These are phyloP conservation scores for Rhopalosiphum padi DNA, from an alignment of 1,140 invertebrate genomes.

Conservation along the genomic window DNA sequence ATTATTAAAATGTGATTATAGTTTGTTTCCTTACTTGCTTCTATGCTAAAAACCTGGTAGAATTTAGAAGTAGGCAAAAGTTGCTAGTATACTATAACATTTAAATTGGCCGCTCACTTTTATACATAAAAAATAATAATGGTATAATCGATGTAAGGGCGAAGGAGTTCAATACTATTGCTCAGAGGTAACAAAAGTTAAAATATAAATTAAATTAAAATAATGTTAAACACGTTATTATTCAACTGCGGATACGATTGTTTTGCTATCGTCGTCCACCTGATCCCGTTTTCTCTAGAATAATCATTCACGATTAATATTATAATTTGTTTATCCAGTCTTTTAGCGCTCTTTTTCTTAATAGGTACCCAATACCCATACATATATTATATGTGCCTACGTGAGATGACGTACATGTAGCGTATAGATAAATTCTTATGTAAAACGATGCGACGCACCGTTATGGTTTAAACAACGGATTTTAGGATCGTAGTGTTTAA, in stretches of 20 bases:
- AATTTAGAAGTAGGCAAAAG: not conserved
- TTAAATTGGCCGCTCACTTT: not conserved
- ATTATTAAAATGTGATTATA: not conserved
- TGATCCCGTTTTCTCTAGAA: not conserved
- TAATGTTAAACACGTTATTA: not conserved
- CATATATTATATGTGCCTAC: not conserved
- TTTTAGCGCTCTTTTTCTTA: not conserved
- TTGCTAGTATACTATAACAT: not conserved
- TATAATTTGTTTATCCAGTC: not conserved
- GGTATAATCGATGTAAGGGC: not conserved
- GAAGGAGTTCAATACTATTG: not conserved
- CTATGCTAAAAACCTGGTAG: not conserved
- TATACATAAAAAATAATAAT: not conserved
- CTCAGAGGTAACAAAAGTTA: not conserved
- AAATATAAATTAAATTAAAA: not conserved
- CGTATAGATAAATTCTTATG: not conserved
- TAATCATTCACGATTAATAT: not conserved
- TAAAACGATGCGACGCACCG: not conserved
- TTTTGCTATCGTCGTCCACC: not conserved
- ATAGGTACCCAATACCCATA: not conserved
- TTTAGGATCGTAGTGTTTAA: not conserved
- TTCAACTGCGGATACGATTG: not conserved
- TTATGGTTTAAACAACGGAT: not conserved
- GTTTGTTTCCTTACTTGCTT: not conserved
- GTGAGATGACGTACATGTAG: not conserved